These are phyloP conservation scores for Columbina picui DNA, from an alignment of 2,113 vertebrate species.

Conservation along the genomic window DNA sequence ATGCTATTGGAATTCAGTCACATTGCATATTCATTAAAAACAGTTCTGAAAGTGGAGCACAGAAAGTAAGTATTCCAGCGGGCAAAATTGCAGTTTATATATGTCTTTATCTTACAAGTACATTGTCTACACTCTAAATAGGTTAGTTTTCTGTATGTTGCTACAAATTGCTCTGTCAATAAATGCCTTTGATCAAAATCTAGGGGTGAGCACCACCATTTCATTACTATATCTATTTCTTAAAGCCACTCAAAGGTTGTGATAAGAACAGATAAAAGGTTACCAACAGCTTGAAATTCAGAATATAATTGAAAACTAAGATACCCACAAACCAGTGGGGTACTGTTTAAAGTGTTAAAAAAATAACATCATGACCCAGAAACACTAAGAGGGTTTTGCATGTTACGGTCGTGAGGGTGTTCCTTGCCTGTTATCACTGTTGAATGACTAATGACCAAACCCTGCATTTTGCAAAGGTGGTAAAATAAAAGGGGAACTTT, in stretches of 20 bases:
- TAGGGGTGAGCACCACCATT: neutral
- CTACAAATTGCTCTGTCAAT: conserved; percentile 60
- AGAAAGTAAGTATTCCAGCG: neutral
- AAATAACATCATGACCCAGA: neutral
- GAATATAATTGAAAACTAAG: neutral
- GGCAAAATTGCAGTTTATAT: neutral
- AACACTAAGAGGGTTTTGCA: neutral
- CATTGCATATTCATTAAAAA: neutral
- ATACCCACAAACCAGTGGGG: neutral
- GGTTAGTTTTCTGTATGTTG: neutral
- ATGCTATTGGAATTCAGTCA: neutral
- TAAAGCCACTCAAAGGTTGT: neutral
- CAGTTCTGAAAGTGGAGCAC: neutral
- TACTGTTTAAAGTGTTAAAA: neutral
- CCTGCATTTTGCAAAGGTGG: neutral
- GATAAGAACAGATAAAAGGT: conserved; percentile 29
- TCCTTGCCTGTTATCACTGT: neutral
- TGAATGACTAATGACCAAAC: neutral
- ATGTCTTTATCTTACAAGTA: neutral
- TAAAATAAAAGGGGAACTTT: conserved; percentile 2
- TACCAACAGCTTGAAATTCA: neutral
- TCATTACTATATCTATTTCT: conserved; percentile 22
- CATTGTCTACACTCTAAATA: neutral
- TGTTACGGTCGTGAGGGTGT: neutral
- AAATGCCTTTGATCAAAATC: conserved; percentile 42